Base-by-base conservation (phyloP, 2,888 invertebrate species). In the Lapara coniferarum region DNA sequence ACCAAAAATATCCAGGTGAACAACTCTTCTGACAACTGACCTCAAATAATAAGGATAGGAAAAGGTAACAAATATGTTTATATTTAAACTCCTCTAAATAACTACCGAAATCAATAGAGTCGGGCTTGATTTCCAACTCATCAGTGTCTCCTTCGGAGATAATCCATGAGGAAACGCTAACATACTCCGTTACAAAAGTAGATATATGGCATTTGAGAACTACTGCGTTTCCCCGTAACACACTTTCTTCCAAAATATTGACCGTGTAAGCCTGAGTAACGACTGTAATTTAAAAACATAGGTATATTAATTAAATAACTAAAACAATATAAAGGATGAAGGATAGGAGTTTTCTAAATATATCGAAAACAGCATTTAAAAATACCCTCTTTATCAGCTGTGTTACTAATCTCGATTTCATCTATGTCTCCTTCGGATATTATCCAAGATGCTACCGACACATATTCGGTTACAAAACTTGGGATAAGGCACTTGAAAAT, bases 141-240 rank as follows among this genome's bases (percentile, higher is more conserved):
- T 89, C 86, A 55, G 76, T 82, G 68, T 89, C 91, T 52, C 95
- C 95, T 88, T 96, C 96, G 85, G 97, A 96, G 90, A 97, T 96
- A 86, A 97, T 95, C 98, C 98, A 98, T 84, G 97, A 96, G 78
- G 96, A 96, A 78, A 98, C 97, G 88, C 95, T 95, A 84, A 98
- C 97, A 93, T 97, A 98, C 94, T 98, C 98, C 84, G 97, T 97
- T 80, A 98, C 97, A 93, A 98, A 98, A 89, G 97, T 97, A 80
- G 98, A 98, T 90, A 98, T 97, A 94, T 97, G 97, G 94, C 98
- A 98, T 95, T 98, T 98, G 85, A 98, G 95, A 89, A 98, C 96
- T 80, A 97, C 98, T 78, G 97, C 96, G 91, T 98, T 98, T 84
- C 98, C 98, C 85, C 97, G 96, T 82, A 98, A 95, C 74, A 98